Evolutionary conservation across 2,888 invertebrate genomes (phyloP), one percentile per base, ranked within the genome.

Genomic region (Poecilobothrus nobilitatus): DNA sequence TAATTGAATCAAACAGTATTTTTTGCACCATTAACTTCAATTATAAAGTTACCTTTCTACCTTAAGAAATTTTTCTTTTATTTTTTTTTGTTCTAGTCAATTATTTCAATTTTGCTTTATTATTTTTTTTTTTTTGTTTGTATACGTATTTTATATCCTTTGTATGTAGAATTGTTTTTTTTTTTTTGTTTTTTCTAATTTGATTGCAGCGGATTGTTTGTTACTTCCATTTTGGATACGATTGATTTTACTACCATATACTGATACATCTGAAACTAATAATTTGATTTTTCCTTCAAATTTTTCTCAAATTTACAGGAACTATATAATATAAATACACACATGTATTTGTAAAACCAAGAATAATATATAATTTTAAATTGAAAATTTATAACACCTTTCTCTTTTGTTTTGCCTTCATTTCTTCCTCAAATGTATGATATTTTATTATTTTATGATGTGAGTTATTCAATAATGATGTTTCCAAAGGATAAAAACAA

Each of bases 1-100:
- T 69, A 69, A 69, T 67, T 67, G 67, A 69, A 69, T 66, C 66
- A 69, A 66, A 69, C 67, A 66, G 67, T 63, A 69, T 67, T 67
- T 66, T 37, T 66, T 67, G 33, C 63, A 41, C 53, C 67, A 69
- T 69, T 69, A 69, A 53, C 44, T 67, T 67, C 69, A 69, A 69
- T 69, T 69, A 69, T 67, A 44, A 69, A 67, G 34, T 53, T 53
- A 6, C 53, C 27, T 27, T 53, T 53, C 66, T 53, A 66, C 66
- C 66, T 63, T 65, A 68, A 21, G 22, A 61, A 68, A 66, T 68
- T 68, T 22, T 65, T 65, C 68, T 33, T 41, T 53, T 65, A 20
- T 65, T 67, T 63, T 10, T 68, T 64, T 53, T 65, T 67, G 44
- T 44, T 64, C 22, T 44, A 53, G 53, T 53, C 53, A 53, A 15